Evolutionary conservation across 2,888 invertebrate genomes (phyloP).

Genomic region (Tipula helvola): DNA sequence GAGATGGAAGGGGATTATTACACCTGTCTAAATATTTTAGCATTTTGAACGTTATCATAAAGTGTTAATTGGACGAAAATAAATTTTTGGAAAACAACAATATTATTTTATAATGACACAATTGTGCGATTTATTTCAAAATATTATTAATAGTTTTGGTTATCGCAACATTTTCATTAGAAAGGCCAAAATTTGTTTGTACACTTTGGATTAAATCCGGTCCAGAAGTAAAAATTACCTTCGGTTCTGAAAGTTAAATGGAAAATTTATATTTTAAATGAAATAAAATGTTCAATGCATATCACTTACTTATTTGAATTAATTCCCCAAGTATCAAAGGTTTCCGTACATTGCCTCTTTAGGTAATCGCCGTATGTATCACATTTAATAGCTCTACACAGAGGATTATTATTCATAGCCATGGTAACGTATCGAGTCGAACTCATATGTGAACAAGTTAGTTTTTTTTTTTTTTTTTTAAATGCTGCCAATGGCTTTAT

Average conservation of each 20-base stretch:
- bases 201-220: background rate
- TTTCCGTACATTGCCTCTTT: background rate
- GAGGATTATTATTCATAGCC: background rate
- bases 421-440: background rate
- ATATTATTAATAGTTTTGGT: too few species aligned
- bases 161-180: too few species aligned
- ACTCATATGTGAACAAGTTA: background rate
- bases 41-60: too few species aligned
- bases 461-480: too few species aligned
- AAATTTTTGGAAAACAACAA: too few species aligned
- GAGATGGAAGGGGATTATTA: too few species aligned
- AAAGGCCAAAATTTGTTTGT: background rate
- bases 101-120: too few species aligned
- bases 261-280: background rate
- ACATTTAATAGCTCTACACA: background rate
- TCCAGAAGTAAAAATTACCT: background rate
- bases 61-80: too few species aligned
- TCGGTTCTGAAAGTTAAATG: background rate
- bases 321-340: background rate
- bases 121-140: too few species aligned
- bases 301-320: background rate
- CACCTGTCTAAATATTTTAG: too few species aligned
- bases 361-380: background rate
- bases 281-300: background rate
- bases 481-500: too few species aligned